Evolutionary conservation across 1,140 invertebrate species (phyloP).

Genomic region (Drosophila nigromelanica): DNA sequence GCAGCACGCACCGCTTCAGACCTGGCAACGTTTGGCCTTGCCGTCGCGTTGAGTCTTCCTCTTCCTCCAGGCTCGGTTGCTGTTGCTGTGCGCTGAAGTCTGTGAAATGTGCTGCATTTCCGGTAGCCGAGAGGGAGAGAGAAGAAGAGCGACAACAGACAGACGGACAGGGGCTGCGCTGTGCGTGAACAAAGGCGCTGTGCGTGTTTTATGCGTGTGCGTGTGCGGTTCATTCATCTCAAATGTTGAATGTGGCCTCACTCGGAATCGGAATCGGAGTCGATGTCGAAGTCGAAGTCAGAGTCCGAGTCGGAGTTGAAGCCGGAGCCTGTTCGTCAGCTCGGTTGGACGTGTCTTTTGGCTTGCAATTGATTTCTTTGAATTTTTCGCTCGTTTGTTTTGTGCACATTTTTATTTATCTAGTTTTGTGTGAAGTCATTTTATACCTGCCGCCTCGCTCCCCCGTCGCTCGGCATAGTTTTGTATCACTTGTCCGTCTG

Average conservation of each 20-base stretch:
- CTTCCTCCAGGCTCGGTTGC: slow-evolving; percentile 5
- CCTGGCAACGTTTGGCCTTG: slow-evolving; percentile 9
- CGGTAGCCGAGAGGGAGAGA: slow-evolving; percentile 50
- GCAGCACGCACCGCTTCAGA: slow-evolving; percentile 45
- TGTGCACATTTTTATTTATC: slow-evolving; percentile 62
- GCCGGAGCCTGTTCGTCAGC: slow-evolving; percentile 3
- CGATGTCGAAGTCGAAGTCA: neutral
- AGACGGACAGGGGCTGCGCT: neutral
- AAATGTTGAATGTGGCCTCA: neutral
- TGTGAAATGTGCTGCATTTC: slow-evolving; percentile 78
- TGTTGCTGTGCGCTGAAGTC: slow-evolving; percentile 8
- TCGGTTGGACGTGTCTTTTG: slow-evolving; percentile 68
- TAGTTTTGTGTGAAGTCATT: slow-evolving; percentile 77
- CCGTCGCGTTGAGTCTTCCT: neutral
- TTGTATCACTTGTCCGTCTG: slow-evolving; percentile 31
- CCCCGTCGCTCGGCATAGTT: slow-evolving; percentile 44
- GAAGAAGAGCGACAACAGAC: neutral
- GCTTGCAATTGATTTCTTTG: slow-evolving; percentile 78
- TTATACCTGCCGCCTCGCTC: slow-evolving; percentile 60
- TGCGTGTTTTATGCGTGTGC: slow-evolving; percentile 68
- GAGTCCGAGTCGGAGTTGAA: neutral
- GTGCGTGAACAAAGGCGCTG: slow-evolving; percentile 36
- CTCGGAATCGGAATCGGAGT: neutral
- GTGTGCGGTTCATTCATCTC: slow-evolving; percentile 66
- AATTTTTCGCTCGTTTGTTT: slow-evolving; percentile 71